Base-by-base conservation (phyloP, 2,888 invertebrate genomes). In the Agriopis leucophaearia region DNA sequence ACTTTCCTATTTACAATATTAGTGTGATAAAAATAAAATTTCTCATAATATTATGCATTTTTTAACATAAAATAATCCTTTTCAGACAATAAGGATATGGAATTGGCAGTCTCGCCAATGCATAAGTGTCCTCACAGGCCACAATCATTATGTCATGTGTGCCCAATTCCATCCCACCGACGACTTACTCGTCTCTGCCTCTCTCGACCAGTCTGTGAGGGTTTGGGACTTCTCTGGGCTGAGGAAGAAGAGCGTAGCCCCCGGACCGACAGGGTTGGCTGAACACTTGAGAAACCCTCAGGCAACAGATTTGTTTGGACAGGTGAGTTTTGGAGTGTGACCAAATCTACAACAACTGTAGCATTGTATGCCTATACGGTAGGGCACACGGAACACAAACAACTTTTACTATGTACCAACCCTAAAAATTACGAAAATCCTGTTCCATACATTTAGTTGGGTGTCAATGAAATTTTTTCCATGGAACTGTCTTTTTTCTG, bases 141-240 rank as follows among this genome's bases (percentile, higher is more conserved):
- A 99, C 94, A 99, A 99, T 90, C 99, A 99, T 89, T 99, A 99
- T 89, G 99, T 99, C 0, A 99, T 99, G 99, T 99, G 99, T 85
- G 99, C 99, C 0, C 97, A 97, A 88, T 99, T 99, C 91, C 99
- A 99, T 87, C 98, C 98, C 0, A 96, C 96, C 0, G 99, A 99
- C 81, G 99, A 99, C 89, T 95, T 99, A 62, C 96, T 99, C 27
- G 99, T 99, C 0, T 99, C 99, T 0, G 99, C 99, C 0, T 99
- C 99, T 0, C 94, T 99, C 54, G 99, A 99, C 94, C 99, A 99
- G 88, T 99, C 99, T 0, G 99, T 99, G 12, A 95, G 99, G 47
- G 98, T 99, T 2, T 99, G 99, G 99, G 99, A 99, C 90, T 99
- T 99, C 85, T 98, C 98, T 0, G 98, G 98, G 0, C 88, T 99